phyloP scores from a whole-genome alignment of 2,888 invertebrate species.

The Alcis repandata region DNA sequence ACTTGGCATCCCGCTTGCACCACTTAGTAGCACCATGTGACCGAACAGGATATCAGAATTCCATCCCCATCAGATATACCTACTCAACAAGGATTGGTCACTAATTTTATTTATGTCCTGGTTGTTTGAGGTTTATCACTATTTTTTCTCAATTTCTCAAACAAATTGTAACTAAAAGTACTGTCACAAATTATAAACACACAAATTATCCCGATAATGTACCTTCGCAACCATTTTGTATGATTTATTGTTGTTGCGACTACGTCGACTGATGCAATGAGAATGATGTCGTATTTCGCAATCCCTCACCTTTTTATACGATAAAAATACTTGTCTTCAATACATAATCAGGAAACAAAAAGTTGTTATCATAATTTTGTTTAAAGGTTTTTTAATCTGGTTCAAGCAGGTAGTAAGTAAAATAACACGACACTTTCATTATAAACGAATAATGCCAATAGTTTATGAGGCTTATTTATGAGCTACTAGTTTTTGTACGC shows the following conservation, averaged over 20 bases:
- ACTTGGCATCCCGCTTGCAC: no score
- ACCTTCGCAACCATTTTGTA: constrained; percentile 80
- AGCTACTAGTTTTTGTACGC: no score
- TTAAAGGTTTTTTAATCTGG: constrained; percentile 30
- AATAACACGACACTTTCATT: background rate
- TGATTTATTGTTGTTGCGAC: constrained; percentile 62
- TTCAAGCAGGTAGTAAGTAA: background rate
- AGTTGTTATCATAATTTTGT: constrained; percentile 4
- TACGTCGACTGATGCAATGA: constrained; percentile 70
- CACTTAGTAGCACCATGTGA: no score
- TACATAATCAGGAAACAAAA: constrained; percentile 55
- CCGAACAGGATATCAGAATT: no score
- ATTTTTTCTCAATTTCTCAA: no score
- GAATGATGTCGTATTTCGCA: constrained; percentile 53
- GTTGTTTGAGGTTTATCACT: no score
- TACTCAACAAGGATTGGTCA: no score
- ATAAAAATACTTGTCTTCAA: constrained; percentile 41
- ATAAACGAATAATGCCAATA: background rate
- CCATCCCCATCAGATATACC: no score
- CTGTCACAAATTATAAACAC: background rate
- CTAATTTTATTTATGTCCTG: no score
- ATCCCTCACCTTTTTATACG: constrained; percentile 61
- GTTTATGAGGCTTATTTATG: no score
- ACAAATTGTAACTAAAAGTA: no score
- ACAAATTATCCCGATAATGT: constrained; percentile 47